Evolutionary conservation across 2,888 invertebrate species (phyloP), one percentile per base, ranked within the genome.

Genomic region (Gasteruption jaculator): DNA sequence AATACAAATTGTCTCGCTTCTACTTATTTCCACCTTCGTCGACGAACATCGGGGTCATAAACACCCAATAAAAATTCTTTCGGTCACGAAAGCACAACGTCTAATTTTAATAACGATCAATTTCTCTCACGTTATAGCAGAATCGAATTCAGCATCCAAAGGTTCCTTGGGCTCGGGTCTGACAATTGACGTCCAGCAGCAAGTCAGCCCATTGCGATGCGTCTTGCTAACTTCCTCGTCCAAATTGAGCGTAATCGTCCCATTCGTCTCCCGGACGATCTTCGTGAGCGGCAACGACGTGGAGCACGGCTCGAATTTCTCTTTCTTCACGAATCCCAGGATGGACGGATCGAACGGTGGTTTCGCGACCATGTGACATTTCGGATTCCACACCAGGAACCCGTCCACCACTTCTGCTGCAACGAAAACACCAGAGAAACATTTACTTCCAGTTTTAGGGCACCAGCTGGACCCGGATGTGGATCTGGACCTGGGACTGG

Each of bases 101-200:
- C n/a, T n/a, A n/a, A n/a, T n/a, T n/a, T n/a, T n/a, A n/a, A n/a
- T n/a, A n/a, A n/a, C n/a, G n/a, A n/a, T n/a, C 27, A 30, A 22
- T 8, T 11, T 4, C 10, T 53, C 59, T 63, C 45, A 68, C 70
- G 54, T 60, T 26, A 71, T 61, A 38, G 54, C 56, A 4, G 65
- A 56, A 43, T 71, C 70, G 35, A 61, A 57, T 3, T 64, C 56
- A 12, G 50, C 49, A 15, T 58, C 62, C 4, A 48, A 49, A 3
- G 56, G 50, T 8, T 58, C 54, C 14, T 73, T 63, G 1, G 75
- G 68, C 4, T 71, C 63, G 2, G 75, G 74, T 45, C 85, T 72
- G 50, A 71, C 72, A 50, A 85, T 79, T 3, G 76, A 66, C 43
- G 72, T 71, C 64, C 82, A 84, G 60, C 83, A 84, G 58, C 85